Evolutionary conservation across 2,888 invertebrate genomes (phyloP), one percentile per base, ranked within the genome.

Genomic region (Lutraria lutraria): DNA sequence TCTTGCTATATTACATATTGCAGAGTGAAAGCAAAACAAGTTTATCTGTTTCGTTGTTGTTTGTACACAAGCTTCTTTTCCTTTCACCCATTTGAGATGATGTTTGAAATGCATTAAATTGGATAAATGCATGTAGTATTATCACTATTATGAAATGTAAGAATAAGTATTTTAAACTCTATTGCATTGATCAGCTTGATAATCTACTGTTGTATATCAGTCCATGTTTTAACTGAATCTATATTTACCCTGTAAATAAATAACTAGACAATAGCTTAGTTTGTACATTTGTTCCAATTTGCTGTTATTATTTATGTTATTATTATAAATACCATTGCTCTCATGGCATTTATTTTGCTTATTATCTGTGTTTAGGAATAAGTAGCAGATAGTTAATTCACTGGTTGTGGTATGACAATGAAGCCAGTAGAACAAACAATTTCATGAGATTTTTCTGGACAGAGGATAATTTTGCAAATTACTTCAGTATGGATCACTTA

Each of bases 401-500:
- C 76, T 34, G 25, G 34, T 31, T 68, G 25, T 68, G 63, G 63
- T 68, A 68, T n/a, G 25, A 68, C 63, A 25, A 68, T 60, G 60
- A 60, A 29, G 72, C 31, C n/a, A 72, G 29, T 76, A 16, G 76
- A 76, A 76, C 31, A 76, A 76, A 76, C 76, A 76, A 34, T 76
- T 72, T 72, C 31, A 72, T 72, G 72, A 31, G 72, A 2, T 72
- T 72, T 29, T 72, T 72, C 29, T 80, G 19, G 2, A 43, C 6
- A 60, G n/a, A 43, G 83, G 34, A 68, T 83, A 83, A 68, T 68
- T 60, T 25, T 60, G 43, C 68, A 68, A 68, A 83, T 83, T 83
- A 83, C 83, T 63, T 52, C 83, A 83, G 68, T 68, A 83, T 83
- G 63, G 83, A 43, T 63, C 83, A 83, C 25, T 68, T 43, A n/a